These are phyloP conservation scores for Chrysopilus asiliformis DNA, from an alignment of 2,888 invertebrate species.

Conservation along the genomic window DNA sequence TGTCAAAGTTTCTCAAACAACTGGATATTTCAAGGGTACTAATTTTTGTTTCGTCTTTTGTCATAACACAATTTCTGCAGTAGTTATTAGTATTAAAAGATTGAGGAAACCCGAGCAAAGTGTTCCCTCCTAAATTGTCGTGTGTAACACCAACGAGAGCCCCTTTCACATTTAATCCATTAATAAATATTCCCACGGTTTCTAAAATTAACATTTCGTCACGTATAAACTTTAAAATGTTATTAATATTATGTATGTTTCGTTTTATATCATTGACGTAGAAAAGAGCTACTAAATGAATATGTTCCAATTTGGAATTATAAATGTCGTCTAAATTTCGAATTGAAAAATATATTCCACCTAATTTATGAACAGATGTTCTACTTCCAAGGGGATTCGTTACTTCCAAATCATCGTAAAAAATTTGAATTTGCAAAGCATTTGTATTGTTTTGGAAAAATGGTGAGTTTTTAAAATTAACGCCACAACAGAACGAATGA, in stretches of 20 bases:
- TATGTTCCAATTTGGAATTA: constrained; percentile 1
- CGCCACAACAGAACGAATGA: too few relatives aligned
- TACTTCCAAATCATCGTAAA: constrained; percentile 1
- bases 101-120: constrained; percentile 3
- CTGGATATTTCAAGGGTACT: too few relatives aligned
- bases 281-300: constrained; percentile 6
- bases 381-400: constrained; percentile 6
- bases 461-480: background rate
- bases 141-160: background rate
- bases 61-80: constrained; percentile 4
- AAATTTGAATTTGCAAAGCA: background rate
- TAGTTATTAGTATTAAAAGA: constrained; percentile 4
- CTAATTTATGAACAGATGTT: constrained; percentile 4
- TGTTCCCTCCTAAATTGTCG: constrained; percentile 8
- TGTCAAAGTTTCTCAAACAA: too few relatives aligned
- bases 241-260: constrained; percentile 1
- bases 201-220: constrained; percentile 3
- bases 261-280: constrained; percentile 6
- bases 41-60: background rate
- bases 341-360: constrained; percentile 4
- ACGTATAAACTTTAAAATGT: constrained; percentile 1
- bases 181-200: background rate
- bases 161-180: background rate
- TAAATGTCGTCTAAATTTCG: background rate
- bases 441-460: background rate